Evolutionary conservation across 2,888 invertebrate genomes (phyloP), one percentile per base, ranked within the genome.

Genomic region (Pogonocherus hispidulus): DNA sequence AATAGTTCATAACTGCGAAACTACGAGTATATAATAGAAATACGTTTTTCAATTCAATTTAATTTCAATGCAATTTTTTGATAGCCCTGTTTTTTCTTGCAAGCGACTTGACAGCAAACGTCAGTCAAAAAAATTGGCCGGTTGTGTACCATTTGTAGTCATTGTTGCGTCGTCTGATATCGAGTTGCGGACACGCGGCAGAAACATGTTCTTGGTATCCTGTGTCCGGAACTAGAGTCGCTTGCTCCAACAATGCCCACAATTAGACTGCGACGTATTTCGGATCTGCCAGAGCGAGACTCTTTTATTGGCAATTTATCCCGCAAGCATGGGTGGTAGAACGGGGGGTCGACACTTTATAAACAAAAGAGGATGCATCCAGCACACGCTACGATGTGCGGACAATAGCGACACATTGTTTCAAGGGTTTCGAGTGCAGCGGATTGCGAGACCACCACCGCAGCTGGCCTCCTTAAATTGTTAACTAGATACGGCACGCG

Each of bases 401-500:
- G 55, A 71, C 66, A 69, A 71, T 63, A 62, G 69, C 63, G 69
- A 71, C 66, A 66, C 68, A 64, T 60, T 54, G 68, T 65, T 65
- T 64, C 60, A 59, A 60, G 64, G 35, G 54, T 54, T 54, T 65
- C 56, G 41, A 67, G 67, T 65, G 54, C 64, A 47, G 54, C 46
- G 70, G 67, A 78, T 78, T 72, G 76, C 68, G 63, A 66, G 78
- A 77, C 78, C 79, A 78, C 78, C 79, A 70, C 73, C 71, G 70
- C 79, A 78, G 79, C 79, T 76, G 79, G 64, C 23, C 64, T 69
- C 69, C 70, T 77, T 69, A 73, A 65, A 72, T 73, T 75, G 63
- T 67, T 64, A 67, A 72, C 76, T 71, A 76, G 80, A 81, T 80
- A 81, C 79, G 79, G 79, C 80, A 81, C 80, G 79, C 80, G 80